These are phyloP conservation scores for Macroteleia sp. DNA, from an alignment of 2,888 invertebrate species.

Conservation along the genomic window DNA sequence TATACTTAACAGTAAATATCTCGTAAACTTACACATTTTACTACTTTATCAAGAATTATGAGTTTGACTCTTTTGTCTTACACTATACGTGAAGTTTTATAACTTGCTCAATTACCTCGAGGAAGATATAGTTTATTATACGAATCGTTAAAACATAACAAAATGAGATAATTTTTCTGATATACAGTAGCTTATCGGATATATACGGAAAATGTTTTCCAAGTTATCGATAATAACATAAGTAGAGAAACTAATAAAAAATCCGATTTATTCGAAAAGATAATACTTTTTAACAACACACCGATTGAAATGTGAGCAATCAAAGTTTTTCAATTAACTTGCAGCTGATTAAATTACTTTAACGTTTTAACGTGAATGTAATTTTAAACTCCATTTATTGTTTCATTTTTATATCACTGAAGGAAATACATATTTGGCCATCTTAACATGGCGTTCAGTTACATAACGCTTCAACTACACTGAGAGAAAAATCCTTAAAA, in stretches of 20 bases:
- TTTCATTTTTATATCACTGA: too few species aligned
- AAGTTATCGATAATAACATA: conserved; percentile 12
- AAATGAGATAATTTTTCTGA: neutral
- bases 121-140: conserved; percentile 4
- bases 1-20: too few species aligned
- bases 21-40: too few species aligned
- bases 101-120: neutral
- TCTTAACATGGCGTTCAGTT: too few species aligned
- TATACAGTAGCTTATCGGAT: conserved; percentile 21
- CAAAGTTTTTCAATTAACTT: neutral
- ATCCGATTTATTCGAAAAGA: conserved; percentile 10
- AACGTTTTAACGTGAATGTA: too few species aligned
- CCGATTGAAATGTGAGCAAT: too few species aligned
- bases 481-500: too few species aligned
- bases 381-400: too few species aligned
- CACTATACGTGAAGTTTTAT: neutral
- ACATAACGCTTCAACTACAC: too few species aligned
- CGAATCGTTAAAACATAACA: conserved; percentile 12
- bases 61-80: neutral
- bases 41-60: neutral
- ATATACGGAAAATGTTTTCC: conserved; percentile 13
- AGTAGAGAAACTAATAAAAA: conserved; percentile 13
- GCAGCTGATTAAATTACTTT: too few species aligned
- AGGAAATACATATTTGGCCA: too few species aligned
- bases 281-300: conserved; percentile 2